A percentile compares a stretch with the other conserved stretches of the same genome.
Evolutionary conservation across 30 jellyfish, hydroid and myxozoan genomes (phyloP).

Genomic region (Aurelia coerulea): DNA sequence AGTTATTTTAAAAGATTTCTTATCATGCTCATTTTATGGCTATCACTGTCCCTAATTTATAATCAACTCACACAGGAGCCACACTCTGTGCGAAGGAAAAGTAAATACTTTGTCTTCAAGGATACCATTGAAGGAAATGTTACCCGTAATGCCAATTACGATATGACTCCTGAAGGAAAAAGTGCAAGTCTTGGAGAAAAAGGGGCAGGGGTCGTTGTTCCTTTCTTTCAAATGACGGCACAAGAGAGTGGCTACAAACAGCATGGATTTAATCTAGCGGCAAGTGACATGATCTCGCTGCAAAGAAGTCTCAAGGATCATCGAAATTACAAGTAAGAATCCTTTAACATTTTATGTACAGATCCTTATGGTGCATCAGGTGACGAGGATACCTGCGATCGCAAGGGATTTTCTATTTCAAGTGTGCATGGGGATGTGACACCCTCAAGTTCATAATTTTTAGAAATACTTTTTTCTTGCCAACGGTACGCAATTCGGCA

Average conservation of each 20-base stretch:
- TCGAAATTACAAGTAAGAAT: constrained; percentile 67
- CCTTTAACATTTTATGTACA: not conserved
- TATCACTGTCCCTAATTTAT: too few relatives aligned
- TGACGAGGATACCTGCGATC: too few relatives aligned
- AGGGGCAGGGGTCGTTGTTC: constrained; percentile 71
- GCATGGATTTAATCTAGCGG: constrained; percentile 79
- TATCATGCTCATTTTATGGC: too few relatives aligned
- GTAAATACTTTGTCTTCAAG: too few relatives aligned
- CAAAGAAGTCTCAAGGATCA: constrained; percentile 70
- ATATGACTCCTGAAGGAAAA: constrained; percentile 52
- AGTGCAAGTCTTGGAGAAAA: constrained; percentile 63
- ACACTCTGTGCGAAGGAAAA: too few relatives aligned
- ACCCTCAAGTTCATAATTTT: too few relatives aligned
- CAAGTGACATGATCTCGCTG: constrained; percentile 75
- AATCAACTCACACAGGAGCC: too few relatives aligned
- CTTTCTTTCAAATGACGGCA: constrained; percentile 30
- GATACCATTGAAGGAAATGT: constrained; percentile 6
- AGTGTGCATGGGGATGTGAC: too few relatives aligned
- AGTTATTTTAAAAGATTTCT: too few relatives aligned
- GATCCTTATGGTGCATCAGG: not conserved
- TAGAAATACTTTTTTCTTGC: too few relatives aligned
- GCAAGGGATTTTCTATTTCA: too few relatives aligned
- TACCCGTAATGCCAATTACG: constrained; percentile 51
- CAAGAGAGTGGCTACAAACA: constrained; percentile 72
- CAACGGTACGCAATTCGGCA: too few relatives aligned